Conservation (phyloP, 2,888 invertebrate genomes). For the Meteorus cinctellus region DNA sequence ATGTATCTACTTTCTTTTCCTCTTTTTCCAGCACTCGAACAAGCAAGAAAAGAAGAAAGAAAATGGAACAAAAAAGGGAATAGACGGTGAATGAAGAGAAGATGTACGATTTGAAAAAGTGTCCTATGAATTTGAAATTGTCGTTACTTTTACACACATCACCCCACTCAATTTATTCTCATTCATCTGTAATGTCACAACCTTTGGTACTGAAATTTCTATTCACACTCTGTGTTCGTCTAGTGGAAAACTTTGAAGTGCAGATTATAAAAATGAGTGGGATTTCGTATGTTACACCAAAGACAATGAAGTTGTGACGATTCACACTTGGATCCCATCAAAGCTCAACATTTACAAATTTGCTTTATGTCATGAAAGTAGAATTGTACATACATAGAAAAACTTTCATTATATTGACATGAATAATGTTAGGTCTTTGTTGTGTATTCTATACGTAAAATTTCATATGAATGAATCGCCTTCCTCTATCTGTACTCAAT, state of each 20-base stretch:
- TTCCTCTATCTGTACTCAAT: background rate
- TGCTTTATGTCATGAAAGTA: too few relatives aligned
- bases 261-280: too few relatives aligned
- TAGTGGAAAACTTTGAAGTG: too few relatives aligned
- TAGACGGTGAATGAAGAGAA: background rate
- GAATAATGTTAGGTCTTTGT: background rate
- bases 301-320: too few relatives aligned
- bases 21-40: slow-evolving; percentile 3
- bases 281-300: too few relatives aligned
- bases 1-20: background rate
- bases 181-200: background rate
- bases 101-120: background rate
- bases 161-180: background rate
- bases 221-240: background rate
- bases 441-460: slow-evolving; percentile 3
- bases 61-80: background rate
- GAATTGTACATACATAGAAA: background rate
- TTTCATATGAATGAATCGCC: background rate
- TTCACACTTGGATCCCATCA: too few relatives aligned
- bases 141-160: background rate
- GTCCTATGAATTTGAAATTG: slow-evolving; percentile 21
- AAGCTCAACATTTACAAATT: too few relatives aligned
- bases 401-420: background rate
- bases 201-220: background rate
- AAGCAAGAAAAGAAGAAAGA: slow-evolving; percentile 1